Conservation (phyloP, 92 coral and sea anemone species). For the Epizoanthus scotinus region DNA sequence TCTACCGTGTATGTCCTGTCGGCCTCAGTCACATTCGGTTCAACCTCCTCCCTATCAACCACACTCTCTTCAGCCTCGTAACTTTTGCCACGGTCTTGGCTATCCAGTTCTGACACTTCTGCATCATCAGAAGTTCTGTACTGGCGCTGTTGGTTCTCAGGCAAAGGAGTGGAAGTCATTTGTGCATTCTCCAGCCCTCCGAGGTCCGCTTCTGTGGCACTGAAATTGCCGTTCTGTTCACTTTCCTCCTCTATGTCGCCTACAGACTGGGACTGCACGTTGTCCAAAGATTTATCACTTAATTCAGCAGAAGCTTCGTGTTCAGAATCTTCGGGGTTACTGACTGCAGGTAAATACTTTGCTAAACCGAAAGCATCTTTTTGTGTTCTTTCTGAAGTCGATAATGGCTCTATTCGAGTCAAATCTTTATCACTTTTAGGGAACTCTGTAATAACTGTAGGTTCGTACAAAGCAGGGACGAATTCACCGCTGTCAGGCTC, state of each 20-base stretch:
- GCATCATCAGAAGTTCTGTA: not conserved
- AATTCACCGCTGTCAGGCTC: conserved; percentile 61
- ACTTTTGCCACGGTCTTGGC: conserved; percentile 29
- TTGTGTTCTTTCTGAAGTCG: conserved; percentile 10
- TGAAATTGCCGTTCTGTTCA: conserved; percentile 45
- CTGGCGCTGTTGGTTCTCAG: conserved; percentile 34
- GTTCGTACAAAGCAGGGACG: conserved; percentile 46
- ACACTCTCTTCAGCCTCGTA: not conserved
- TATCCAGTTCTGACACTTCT: conserved; percentile 8
- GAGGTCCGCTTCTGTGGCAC: conserved; percentile 80
- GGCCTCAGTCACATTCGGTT: conserved; percentile 29
- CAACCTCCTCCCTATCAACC: not conserved
- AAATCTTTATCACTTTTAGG: conserved; percentile 33
- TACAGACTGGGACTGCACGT: not conserved
- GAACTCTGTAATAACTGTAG: conserved; percentile 31
- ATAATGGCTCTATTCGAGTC: conserved; percentile 27
- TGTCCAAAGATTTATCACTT: not conserved
- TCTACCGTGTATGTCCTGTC: conserved; percentile 54
- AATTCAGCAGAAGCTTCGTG: not conserved
- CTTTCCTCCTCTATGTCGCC: not conserved
- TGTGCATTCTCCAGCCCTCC: conserved; percentile 43
- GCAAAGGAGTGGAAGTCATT: conserved; percentile 58
- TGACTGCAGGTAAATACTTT: conserved; percentile 35
- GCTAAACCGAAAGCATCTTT: conserved; percentile 38
- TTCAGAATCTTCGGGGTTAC: conserved; percentile 5